Evolutionary conservation across 1,140 invertebrate genomes (phyloP), one percentile per base, ranked within the genome.

Genomic region (Hydropsyche tenuis): DNA sequence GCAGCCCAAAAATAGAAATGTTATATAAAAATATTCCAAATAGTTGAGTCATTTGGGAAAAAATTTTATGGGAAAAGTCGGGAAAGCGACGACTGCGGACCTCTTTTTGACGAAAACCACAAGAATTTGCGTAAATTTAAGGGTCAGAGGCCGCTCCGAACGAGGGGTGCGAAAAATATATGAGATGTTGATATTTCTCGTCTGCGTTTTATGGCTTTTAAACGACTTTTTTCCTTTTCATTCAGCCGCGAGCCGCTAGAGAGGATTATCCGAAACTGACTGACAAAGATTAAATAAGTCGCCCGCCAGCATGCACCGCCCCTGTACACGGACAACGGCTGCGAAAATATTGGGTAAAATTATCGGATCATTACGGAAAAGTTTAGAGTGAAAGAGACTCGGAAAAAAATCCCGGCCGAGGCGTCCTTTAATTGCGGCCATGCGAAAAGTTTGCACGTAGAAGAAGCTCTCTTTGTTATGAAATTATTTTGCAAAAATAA

Each of bases 151-250:
- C n/a, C 9, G 7, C 25, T 11, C 20, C 37, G 45, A 20, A 22
- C 37, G 64, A 69, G 46, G 66, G 46, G 48, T 70, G 48, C 25
- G 48, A 53, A 18, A 70, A 56, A 70, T 70, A 70, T 70, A 70
- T 60, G 68, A 56, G 68, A 70, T 70, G 46, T 70, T 70, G 48
- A 70, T 70, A 70, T 70, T 70, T 70, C 68, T 70, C 68, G 68
- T 56, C 68, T 70, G 68, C 68, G 25, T 70, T 70, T 70, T 70
- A 70, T 70, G 68, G 68, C 68, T 70, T 70, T 70, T 70, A 70
- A 70, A 70, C 68, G 68, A 70, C 68, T 70, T 70, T 70, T 70
- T 70, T 70, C 48, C 27, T 70, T 65, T 68, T 68, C 65, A 48
- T 22, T 27, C 45, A 25, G 56, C 45, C 3, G 12, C n/a, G 65